Conservation (phyloP, 2,797 vertebrate species). For the Cottoperca gobio region DNA sequence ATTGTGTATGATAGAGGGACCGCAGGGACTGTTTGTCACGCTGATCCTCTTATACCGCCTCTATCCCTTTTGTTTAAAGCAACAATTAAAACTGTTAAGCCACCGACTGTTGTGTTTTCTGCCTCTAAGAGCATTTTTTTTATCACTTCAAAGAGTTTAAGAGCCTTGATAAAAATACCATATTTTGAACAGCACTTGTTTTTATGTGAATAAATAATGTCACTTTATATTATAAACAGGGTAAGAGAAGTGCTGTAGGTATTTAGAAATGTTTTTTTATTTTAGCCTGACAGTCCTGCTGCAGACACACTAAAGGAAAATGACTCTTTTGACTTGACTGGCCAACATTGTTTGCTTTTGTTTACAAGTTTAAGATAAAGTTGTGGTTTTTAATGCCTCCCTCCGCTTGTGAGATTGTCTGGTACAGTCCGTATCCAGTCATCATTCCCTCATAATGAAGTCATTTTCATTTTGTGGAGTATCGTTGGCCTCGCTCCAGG, state of each 20-base stretch:
- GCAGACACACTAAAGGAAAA: neutral
- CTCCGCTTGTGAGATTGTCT: conserved; percentile 34
- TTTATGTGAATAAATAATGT: conserved; percentile 61
- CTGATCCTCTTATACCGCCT: conserved; percentile 74
- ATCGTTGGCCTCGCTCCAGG: conserved; percentile 77
- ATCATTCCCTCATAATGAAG: conserved; percentile 81
- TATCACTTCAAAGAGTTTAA: conserved; percentile 70
- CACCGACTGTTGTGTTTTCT: conserved; percentile 52
- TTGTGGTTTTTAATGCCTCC: conserved; percentile 22
- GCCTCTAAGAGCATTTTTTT: conserved; percentile 60
- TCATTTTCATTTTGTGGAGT: conserved; percentile 75
- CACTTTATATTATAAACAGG: conserved; percentile 51
- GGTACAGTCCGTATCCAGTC: conserved; percentile 45
- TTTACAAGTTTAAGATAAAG: conserved; percentile 23
- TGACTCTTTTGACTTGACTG: neutral
- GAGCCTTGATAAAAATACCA: conserved; percentile 67
- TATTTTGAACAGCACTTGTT: conserved; percentile 58
- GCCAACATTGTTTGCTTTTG: neutral
- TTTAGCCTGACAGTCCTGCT: neutral
- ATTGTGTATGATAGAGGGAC: conserved; percentile 68
- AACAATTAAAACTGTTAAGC: conserved; percentile 80
- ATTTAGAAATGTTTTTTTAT: conserved; percentile 26
- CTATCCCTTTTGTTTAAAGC: conserved; percentile 75
- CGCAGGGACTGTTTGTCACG: conserved; percentile 74
- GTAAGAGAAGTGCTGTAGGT: conserved; percentile 20